Evolutionary conservation across 2,888 invertebrate species (phyloP), one percentile per base, ranked within the genome.

Genomic region (Eledone cirrhosa): DNA sequence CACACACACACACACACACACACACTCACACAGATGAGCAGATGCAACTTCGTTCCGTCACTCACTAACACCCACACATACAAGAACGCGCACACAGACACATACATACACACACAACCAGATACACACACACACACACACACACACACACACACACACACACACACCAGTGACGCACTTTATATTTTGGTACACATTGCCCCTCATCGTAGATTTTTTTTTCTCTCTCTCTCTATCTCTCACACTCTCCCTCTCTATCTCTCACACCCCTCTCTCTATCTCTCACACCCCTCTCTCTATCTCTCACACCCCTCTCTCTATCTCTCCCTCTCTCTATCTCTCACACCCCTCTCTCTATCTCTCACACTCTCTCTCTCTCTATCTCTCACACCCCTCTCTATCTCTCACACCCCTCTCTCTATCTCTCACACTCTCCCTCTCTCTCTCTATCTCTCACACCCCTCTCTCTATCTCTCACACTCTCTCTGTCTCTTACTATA

Each of bases 401-500:
- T 24, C 3, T 24, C 13, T 22, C 2, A 11, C 27, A 11, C 13
- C 16, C 27, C 5, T 0, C 11, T 0, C 4, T 24, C 27, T 65
- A 14, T n/a, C 14, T 65, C 16, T 24, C 16, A 2, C 4, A 4
- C 27, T 19, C 78, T 13, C 74, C n/a, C 29, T 27, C 1, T 48
- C 33, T 72, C 13, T 63, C 33, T 53, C 79, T 77, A n/a, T n/a
- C n/a, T n/a, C n/a, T n/a, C n/a, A n/a, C n/a, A n/a, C n/a, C n/a
- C n/a, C n/a, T n/a, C n/a, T n/a, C n/a, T n/a, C n/a, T n/a, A n/a
- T n/a, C n/a, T n/a, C n/a, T n/a, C n/a, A n/a, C n/a, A n/a, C n/a
- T 2, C 65, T 83, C 83, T 79, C 1, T 80, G 83, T 48, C 53
- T 79, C 24, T 80, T 83, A 75, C 81, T 84, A 81, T 80, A 83